Percentiles rank a stretch among this genome's conserved stretches.
Conservation (phyloP, 1,140 invertebrate species). For the Penaeus chinensis region DNA sequence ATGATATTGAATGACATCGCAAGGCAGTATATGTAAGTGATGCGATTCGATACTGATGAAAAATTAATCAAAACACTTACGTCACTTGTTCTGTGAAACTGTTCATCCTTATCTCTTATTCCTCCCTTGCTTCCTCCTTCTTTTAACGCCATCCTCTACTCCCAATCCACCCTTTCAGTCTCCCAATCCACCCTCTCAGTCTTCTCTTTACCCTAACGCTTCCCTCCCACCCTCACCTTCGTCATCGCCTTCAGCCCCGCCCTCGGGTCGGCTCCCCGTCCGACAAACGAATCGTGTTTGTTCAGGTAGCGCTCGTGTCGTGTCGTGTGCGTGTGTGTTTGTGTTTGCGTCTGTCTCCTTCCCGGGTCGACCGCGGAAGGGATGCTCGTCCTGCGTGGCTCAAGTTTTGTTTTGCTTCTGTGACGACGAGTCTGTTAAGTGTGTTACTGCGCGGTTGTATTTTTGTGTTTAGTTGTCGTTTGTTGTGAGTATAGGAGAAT, state of each 20-base stretch:
- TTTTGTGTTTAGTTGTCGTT: no score
- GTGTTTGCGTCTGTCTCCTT: no score
- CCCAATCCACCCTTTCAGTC: not conserved
- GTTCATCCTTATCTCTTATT: not conserved
- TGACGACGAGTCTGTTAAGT: no score
- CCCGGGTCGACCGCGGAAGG: no score
- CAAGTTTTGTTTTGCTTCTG: no score
- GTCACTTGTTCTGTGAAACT: not conserved
- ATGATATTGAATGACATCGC: no score
- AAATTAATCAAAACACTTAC: not conserved
- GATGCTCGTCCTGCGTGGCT: no score
- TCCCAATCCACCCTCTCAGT: not conserved
- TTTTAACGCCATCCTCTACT: not conserved
- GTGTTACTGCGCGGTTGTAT: no score
- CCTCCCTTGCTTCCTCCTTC: conserved; percentile 12
- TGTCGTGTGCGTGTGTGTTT: not conserved
- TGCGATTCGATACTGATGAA: no score
- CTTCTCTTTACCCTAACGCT: not conserved
- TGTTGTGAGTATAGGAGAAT: no score
- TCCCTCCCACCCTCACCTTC: not conserved
- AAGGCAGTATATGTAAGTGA: no score
- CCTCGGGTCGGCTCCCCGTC: not conserved
- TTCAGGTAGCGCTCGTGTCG: no score
- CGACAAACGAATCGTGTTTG: not conserved
- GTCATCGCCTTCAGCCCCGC: not conserved